Base-by-base conservation (phyloP, 1,140 invertebrate species). In the Dreissena polymorpha region DNA sequence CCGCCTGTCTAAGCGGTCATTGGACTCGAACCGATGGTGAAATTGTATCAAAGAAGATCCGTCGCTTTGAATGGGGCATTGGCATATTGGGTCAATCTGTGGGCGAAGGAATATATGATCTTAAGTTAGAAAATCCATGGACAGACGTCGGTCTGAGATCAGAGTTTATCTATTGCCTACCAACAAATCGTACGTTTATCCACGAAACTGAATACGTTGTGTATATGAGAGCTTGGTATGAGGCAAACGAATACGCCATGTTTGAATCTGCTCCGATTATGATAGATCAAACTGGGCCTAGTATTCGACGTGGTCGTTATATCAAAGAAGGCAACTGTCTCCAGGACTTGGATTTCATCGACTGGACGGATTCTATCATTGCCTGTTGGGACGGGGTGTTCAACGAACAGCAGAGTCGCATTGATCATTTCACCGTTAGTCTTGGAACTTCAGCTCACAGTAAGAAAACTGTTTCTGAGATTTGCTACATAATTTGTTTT, bases 341-440 rank as follows among this genome's bases (percentile, higher is more conserved):
- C 13, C 12, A 25, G 10, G 87, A 89, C 70, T n/a, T 85, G 8
- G 87, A 89, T 55, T 88, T 78, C 71, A 50, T 80, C 10, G 85
- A 64, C 10, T 70, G 68, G 14, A 55, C 50, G 10, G 55, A 77
- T 21, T 71, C 69, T 18, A 73, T 89, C 21, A 71, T 60, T 0
- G 71, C 81, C 13, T 88, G 87, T 68, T 89, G 88, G 88, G 18
- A 60, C 7, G 76, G 71, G 13, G 86, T 89, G 10, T 89, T 89
- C 63, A 57, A 23, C 13, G 88, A 89, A 21, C n/a, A 27, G 21
- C 80, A 87, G 74, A 87, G 83, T 77, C 55, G 71, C 13, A 83
- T 89, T 3, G 39, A 14, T 8, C 49, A 25, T 13, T 87, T 83
- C 64, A 25, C 29, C 49, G 70, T 89, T 0, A 82, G 69, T 50